Evolutionary conservation across 2,113 vertebrate genomes (phyloP), one percentile per base, ranked within the genome.

Genomic region (Noturus placidus): DNA sequence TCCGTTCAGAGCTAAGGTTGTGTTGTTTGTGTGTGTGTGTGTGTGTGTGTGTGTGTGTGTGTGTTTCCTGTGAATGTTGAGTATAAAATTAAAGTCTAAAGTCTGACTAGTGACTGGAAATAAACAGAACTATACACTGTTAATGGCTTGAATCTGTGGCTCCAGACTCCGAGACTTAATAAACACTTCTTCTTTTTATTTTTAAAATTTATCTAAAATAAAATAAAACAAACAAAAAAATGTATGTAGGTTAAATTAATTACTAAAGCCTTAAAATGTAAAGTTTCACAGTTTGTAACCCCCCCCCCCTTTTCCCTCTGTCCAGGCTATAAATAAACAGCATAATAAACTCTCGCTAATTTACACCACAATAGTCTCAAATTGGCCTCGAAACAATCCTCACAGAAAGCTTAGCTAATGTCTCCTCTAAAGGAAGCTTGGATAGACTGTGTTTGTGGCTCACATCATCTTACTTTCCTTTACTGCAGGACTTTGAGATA

Each of bases 311-410:
- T 72, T 57, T 59, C 54, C 33, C 1, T 81, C 30, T 81, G 27
- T 25, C n/a, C 78, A 59, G 50, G 33, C 69, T 35, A 81, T 67
- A 80, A 86, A 86, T 74, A 72, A 59, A 56, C 76, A 86, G 85
- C 50, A 65, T 54, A 80, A 67, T 56, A 67, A 33, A 69, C 76
- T 52, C 46, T 2, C 20, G 38, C n/a, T 67, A 25, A 86, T 80
- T 86, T 86, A 56, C 85, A 69, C 59, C 61, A 80, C 85, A 86
- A 86, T 86, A 61, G 85, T 35, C 77, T 61, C 46, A 80, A 80
- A 86, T 80, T 35, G 85, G 59, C 46, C 77, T 69, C 54, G 59
- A 86, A 86, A 76, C 67, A 80, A 69, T 67, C 50, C n/a, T 67
- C 46, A 86, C 85, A 86, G 38, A 84, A 27, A 83, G 46, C 82